These are phyloP conservation scores for Apodemus sylvaticus DNA, from an alignment of 2,113 vertebrate genomes.

Conservation along the genomic window DNA sequence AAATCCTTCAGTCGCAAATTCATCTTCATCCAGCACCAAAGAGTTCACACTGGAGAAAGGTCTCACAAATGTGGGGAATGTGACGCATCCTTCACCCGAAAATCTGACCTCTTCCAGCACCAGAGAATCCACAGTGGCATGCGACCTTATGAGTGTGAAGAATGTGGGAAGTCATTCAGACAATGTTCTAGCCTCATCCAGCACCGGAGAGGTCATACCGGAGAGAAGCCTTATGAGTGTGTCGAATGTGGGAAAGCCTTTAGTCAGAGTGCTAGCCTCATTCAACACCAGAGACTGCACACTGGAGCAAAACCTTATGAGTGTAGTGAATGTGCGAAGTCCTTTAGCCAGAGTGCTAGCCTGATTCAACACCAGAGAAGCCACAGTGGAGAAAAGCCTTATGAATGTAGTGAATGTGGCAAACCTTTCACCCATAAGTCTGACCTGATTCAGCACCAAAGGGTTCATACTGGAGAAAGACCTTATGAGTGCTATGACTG, in stretches of 20 bases:
- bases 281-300: neutral
- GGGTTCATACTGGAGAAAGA: conserved; percentile 4
- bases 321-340: neutral
- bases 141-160: conserved; percentile 53
- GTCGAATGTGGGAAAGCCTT: conserved; percentile 35
- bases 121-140: conserved; percentile 54
- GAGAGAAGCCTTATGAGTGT: neutral
- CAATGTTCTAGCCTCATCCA: conserved; percentile 41
- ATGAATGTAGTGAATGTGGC: conserved; percentile 80
- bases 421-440: neutral
- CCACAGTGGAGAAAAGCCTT: conserved; percentile 82
- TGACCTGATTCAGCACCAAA: neutral
- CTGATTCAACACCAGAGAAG: neutral
- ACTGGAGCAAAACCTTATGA: neutral
- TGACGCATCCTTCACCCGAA: conserved; percentile 23
- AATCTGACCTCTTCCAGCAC: conserved; percentile 34
- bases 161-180: conserved; percentile 56
- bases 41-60: conserved; percentile 43
- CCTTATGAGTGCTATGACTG: conserved; percentile 9
- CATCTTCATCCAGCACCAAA: conserved; percentile 35
- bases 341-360: neutral
- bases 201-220: conserved; percentile 83
- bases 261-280: neutral
- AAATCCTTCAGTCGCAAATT: conserved; percentile 27
- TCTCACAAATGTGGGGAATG: neutral